Base-by-base conservation (phyloP, 2,888 invertebrate genomes). In the Tachina fera region DNA sequence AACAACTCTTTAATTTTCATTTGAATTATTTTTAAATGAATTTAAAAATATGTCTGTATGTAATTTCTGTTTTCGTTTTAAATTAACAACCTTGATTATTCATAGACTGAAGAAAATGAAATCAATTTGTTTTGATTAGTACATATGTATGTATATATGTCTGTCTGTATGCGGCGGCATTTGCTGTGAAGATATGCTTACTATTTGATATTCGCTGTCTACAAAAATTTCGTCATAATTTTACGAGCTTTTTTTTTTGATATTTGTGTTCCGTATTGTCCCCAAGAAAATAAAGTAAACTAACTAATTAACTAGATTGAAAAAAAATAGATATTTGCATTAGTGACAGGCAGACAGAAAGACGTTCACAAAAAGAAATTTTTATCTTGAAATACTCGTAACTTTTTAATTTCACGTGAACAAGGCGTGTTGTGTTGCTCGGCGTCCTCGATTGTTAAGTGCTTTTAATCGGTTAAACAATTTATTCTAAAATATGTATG, bases 371-470 rank as follows among this genome's bases (percentile, higher is more conserved):
- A 43, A n/a, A 19, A 58, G 10, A 1, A 43, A 11, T 22, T 8
- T 19, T 53, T 56, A 43, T 72, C 19, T 4, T n/a, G 19, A 31
- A 74, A 74, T 47, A 47, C 31, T 67, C 31, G 31, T 22, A 51
- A 5, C 41, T 14, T n/a, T n/a, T n/a, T 49, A 3, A 53, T 67
- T 78, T 72, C 77, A 83, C 83, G 83, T 78, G 77, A 72, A 83
- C 61, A 22, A 53, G 53, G 72, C 67, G 47, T 83, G 83, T 67
- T 77, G 47, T 83, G 83, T 67, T 77, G n/a, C 16, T 13, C 1
- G 31, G 9, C 31, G 39, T 43, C 39, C 45, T 58, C n/a, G 43
- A 6, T 9, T n/a, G 11, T 49, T 6, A 31, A 31, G 11, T 49
- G 47, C 8, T 31, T 60, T 41, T 77, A 71, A 63, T 53, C 47